Base-by-base conservation (phyloP, 2,888 invertebrate genomes). In the Doris montereyensis region DNA sequence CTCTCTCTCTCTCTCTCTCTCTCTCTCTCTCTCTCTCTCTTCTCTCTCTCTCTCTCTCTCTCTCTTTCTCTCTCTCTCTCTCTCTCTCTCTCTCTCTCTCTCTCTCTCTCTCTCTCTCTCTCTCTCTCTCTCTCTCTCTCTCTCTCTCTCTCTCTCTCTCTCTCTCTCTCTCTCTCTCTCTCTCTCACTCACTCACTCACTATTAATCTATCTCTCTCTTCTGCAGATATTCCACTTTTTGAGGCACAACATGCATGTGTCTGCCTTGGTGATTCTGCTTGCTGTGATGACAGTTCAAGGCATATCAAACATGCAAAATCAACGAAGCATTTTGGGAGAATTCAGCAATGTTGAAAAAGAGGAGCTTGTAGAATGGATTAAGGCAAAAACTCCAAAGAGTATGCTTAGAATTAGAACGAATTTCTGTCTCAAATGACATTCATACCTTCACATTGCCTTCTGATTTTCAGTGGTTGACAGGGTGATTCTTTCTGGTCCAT, bases 351-450 rank as follows among this genome's bases (percentile, higher is more conserved):
- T 94, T 58, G 94, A 94, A 0, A 93, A 95, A 85, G 97, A 97
- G 88, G 93, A 95, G 85, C 92, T 97, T 81, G 92, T 97, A 60
- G 93, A 94, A 65, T 97, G 96, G 96, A 94, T 97, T 74, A 93
- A 93, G 70, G 87, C 92, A 0, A 93, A 94, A 82, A 95, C 90
- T 32, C 92, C 93, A 1, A 90, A 91, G 72, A 92, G 91, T 89
- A 84, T 78, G 86, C n/a, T n/a, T n/a, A n/a, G n/a, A n/a, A n/a
- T n/a, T n/a, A n/a, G n/a, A n/a, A n/a, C n/a, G n/a, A n/a, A n/a
- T n/a, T n/a, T n/a, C n/a, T n/a, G n/a, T n/a, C n/a, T n/a, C n/a
- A n/a, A n/a, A n/a, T n/a, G n/a, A n/a, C n/a, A n/a, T n/a, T n/a
- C n/a, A n/a, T n/a, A n/a, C n/a, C n/a, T n/a, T n/a, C n/a, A n/a